A percentile compares a stretch with the other conserved stretches of the same genome.
These are phyloP conservation scores for Molothrus aeneus DNA, from an alignment of 2,797 vertebrate species.

Conservation along the genomic window DNA sequence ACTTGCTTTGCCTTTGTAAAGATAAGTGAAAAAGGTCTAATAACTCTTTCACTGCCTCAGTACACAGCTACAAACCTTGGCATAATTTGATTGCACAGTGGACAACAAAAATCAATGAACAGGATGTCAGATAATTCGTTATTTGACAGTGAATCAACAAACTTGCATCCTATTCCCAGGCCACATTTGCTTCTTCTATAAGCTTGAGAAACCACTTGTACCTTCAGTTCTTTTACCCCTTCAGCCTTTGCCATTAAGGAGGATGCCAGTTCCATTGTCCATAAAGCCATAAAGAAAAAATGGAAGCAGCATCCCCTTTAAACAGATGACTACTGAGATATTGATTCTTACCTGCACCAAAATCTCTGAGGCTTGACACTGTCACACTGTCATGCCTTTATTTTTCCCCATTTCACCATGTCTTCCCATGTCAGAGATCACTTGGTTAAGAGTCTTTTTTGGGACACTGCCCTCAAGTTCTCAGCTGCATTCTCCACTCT, in stretches of 20 bases:
- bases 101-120: conserved; percentile 16
- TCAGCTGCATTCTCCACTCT: neutral
- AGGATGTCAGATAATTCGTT: neutral
- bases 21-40: neutral
- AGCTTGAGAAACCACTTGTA: neutral
- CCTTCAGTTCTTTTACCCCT: neutral
- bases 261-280: neutral
- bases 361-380: neutral
- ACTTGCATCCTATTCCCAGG: neutral
- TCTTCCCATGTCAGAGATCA: neutral
- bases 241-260: neutral
- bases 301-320: neutral
- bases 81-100: neutral
- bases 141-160: conserved; percentile 7
- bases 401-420: neutral
- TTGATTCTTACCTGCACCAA: neutral
- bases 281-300: neutral
- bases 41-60: neutral
- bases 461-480: neutral
- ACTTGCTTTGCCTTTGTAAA: conserved; percentile 30
- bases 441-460: neutral
- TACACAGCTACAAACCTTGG: neutral
- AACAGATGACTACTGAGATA: neutral
- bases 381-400: too few species aligned
- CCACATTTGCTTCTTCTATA: neutral